A percentile compares a stretch with the other conserved stretches of the same genome.
Evolutionary conservation across 2,113 vertebrate genomes (phyloP).

Genomic region (Forbesichthys agassizii): DNA sequence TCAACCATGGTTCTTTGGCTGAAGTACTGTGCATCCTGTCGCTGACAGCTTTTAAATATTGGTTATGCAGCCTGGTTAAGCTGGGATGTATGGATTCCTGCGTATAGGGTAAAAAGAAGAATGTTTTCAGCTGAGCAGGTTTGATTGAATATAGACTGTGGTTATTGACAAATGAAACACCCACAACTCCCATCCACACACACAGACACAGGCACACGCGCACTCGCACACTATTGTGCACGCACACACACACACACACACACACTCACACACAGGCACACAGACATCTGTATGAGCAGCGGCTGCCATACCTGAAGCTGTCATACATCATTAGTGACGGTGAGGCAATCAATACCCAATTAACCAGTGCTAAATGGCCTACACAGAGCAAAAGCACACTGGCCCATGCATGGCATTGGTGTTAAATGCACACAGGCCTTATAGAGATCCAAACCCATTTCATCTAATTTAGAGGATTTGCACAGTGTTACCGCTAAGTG

Average conservation of each 20-base stretch:
- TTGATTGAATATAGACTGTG: constrained; percentile 48
- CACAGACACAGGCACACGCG: neutral
- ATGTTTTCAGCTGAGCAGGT: constrained; percentile 44
- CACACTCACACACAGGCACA: constrained; percentile 21
- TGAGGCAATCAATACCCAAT: constrained; percentile 54
- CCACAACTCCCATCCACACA: neutral
- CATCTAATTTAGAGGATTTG: constrained; percentile 7
- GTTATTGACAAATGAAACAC: constrained; percentile 38
- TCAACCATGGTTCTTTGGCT: constrained; percentile 9
- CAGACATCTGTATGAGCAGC: constrained; percentile 7
- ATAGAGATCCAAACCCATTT: constrained; percentile 4
- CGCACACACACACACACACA: constrained; percentile 5
- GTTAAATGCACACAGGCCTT: neutral
- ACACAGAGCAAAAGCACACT: constrained; percentile 16
- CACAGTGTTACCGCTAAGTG: neutral
- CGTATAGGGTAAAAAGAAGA: constrained; percentile 12
- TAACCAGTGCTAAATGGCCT: constrained; percentile 54
- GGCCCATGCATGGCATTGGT: neutral
- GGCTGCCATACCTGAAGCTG: constrained; percentile 33
- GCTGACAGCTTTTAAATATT: constrained; percentile 8
- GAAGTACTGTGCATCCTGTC: constrained; percentile 17
- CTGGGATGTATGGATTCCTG: constrained; percentile 31
- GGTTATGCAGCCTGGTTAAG: constrained; percentile 38
- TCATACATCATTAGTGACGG: constrained; percentile 50
- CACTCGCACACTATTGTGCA: neutral